Conservation (phyloP, 2,797 vertebrate species). For the Brotula barbata region DNA sequence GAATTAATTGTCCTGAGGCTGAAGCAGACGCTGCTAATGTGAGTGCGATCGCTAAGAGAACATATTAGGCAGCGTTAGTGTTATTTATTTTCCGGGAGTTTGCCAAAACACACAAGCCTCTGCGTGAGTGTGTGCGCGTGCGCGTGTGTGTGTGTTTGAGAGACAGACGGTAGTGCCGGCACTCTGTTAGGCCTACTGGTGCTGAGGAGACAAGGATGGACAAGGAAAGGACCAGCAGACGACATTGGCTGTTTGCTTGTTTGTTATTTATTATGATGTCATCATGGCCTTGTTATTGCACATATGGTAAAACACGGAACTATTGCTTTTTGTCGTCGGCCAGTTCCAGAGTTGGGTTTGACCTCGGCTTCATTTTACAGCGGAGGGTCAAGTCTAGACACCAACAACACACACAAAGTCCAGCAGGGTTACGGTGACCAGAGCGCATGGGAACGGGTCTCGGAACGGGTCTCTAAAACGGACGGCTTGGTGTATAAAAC, state of each 20-base stretch:
- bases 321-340: conserved; percentile 76
- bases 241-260: conserved; percentile 51
- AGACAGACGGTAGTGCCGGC: neutral
- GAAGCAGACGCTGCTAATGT: no score
- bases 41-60: no score
- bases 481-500: conserved; percentile 53
- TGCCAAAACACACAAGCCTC: no score
- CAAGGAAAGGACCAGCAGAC: conserved; percentile 52
- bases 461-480: conserved; percentile 50
- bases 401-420: conserved; percentile 51
- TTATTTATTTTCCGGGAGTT: no score
- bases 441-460: conserved; percentile 56
- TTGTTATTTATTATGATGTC: conserved; percentile 80
- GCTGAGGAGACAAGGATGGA: conserved; percentile 27
- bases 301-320: conserved; percentile 70
- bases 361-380: conserved; percentile 35
- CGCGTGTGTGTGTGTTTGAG: conserved; percentile 1
- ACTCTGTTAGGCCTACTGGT: conserved; percentile 40
- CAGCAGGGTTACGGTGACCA: conserved; percentile 41
- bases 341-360: conserved; percentile 54
- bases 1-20: no score
- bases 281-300: conserved; percentile 80
- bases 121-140: neutral
- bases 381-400: conserved; percentile 50
- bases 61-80: no score